Base-by-base conservation (phyloP, 2,113 vertebrate species). In the Dasyprocta punctata region DNA sequence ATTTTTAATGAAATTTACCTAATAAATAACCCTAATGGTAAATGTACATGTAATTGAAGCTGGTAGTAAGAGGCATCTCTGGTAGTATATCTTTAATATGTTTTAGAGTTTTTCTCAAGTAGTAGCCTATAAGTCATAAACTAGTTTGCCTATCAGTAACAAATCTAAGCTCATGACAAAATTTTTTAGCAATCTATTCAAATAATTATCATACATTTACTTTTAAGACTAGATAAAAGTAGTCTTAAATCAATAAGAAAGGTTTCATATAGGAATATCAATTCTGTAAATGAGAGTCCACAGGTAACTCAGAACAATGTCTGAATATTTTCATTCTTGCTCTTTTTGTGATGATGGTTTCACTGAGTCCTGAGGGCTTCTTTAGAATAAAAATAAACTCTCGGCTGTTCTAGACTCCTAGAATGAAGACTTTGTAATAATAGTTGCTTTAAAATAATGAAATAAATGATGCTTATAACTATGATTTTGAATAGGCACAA, bases 381-480 rank as follows among this genome's bases (percentile, higher is more conserved):
- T n/a, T 90, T 90, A 33, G 26, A 60, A 86, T 94, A 69, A 82
- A 95, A 91, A 11, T 61, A 78, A 36, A 33, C 13, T 77, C 78
- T 94, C 4, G 63, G 33, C 49, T 94, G 17, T 85, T 26, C 24
- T 73, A 75, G 30, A 91, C 20, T 10, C 65, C 58, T 19, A 60
- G 19, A 94, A 93, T 63, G 33, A 94, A 90, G 28, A 96, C 4
- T 73, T 65, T 20, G 56, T 84, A 89, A 71, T 2, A 71, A 41
- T n/a, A n/a, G 69, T 71, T 41, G 36, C 7, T 38, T 47, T 89
- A 73, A 96, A 86, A 90, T 10, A 65, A 38, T 1, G 78, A 13
- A 83, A 77, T 52, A 83, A 80, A 4, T 84, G 14, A 75, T 92
- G 33, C 38, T 95, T 92, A 90, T 75, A 97, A 83, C 30, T 56